phyloP scores from a whole-genome alignment of 2,797 vertebrate genomes.

The Fistularia tabacaria region DNA sequence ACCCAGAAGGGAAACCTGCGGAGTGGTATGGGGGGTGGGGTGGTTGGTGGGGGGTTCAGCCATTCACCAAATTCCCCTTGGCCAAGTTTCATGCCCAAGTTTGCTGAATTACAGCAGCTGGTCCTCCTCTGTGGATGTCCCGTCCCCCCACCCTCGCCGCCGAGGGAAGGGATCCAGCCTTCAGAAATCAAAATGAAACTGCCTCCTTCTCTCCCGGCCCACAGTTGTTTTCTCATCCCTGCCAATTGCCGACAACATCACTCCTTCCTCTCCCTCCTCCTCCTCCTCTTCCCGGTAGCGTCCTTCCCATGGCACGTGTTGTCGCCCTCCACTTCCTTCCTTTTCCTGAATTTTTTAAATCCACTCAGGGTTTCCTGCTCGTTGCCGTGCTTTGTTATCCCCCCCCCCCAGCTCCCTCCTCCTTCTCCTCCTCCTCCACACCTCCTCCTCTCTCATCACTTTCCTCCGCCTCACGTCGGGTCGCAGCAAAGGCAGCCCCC shows the following conservation, averaged over 20 bases:
- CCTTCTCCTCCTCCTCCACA: neutral
- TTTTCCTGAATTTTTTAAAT: conserved; percentile 19
- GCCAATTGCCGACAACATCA: conserved; percentile 2
- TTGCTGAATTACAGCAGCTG: too few relatives aligned
- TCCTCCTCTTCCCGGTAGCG: conserved; percentile 1
- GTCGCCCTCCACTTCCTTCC: neutral
- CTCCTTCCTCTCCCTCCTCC: neutral
- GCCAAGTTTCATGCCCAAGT: too few relatives aligned
- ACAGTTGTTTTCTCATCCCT: neutral
- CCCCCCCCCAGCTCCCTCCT: conserved; percentile 7
- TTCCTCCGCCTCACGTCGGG: conserved; percentile 66
- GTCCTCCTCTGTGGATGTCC: too few relatives aligned
- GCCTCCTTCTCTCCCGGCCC: too few relatives aligned
- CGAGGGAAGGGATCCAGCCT: too few relatives aligned
- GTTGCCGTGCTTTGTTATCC: conserved; percentile 2
- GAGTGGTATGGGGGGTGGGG: too few relatives aligned
- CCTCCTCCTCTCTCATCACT: conserved; percentile 7
- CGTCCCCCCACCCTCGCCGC: too few relatives aligned
- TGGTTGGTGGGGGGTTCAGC: too few relatives aligned
- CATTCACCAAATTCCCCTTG: too few relatives aligned
- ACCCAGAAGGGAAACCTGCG: too few relatives aligned
- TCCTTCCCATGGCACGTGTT: conserved; percentile 1
- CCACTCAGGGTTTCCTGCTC: conserved; percentile 7
- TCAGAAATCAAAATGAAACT: too few relatives aligned
- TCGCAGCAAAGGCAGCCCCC: conserved; percentile 77